Percentiles rank a stretch among this genome's conserved stretches.
Conservation (phyloP, 2,888 invertebrate genomes). For the Leucoma salicis region DNA sequence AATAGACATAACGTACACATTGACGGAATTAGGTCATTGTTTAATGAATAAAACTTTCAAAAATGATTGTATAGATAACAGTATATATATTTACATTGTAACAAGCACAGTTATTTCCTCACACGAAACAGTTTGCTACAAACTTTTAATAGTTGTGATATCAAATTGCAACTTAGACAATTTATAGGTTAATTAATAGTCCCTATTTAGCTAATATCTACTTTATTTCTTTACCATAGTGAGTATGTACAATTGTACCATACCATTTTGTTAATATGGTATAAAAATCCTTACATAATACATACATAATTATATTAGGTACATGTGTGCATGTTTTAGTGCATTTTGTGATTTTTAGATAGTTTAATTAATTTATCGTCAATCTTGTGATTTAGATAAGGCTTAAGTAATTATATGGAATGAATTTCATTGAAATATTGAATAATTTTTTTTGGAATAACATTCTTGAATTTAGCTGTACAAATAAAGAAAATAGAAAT, state of each 20-base stretch:
- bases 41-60: constrained; percentile 37
- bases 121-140: constrained; percentile 50
- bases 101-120: constrained; percentile 62
- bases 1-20: constrained; percentile 16
- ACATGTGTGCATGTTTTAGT: constrained; percentile 82
- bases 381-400: constrained; percentile 81
- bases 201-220: constrained; percentile 49
- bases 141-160: constrained; percentile 35
- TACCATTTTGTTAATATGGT: constrained; percentile 63
- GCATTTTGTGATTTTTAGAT: constrained; percentile 82
- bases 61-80: constrained; percentile 67
- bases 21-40: constrained; percentile 28
- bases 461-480: constrained; percentile 38
- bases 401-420: constrained; percentile 64
- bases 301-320: too few species aligned
- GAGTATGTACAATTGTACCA: constrained; percentile 70
- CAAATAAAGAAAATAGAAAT: constrained; percentile 36
- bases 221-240: constrained; percentile 59
- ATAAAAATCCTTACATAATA: constrained; percentile 70
- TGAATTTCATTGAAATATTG: constrained; percentile 45
- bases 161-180: constrained; percentile 54
- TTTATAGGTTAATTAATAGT: constrained; percentile 55
- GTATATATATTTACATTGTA: constrained; percentile 44
- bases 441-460: constrained; percentile 30
- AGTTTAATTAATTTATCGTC: constrained; percentile 81